Percentiles rank a stretch among this genome's conserved stretches.
These are phyloP conservation scores for Hylomyscus alleni DNA, from an alignment of 2,797 vertebrate species.

Conservation along the genomic window DNA sequence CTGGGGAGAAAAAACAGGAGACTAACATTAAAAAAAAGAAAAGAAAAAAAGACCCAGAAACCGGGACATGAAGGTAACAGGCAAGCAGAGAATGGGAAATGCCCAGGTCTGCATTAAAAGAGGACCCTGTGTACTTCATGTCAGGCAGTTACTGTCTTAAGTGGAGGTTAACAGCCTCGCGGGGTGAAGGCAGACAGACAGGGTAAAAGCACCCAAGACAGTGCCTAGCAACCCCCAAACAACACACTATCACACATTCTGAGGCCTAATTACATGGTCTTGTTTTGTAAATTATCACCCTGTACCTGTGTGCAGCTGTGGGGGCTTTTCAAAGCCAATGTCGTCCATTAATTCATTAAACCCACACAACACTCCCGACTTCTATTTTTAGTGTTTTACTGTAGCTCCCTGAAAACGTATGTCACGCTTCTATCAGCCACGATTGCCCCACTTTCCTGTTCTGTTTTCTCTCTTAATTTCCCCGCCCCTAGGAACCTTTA, in stretches of 20 bases:
- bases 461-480: slow-evolving; percentile 71
- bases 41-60: slow-evolving; percentile 79
- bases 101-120: background rate
- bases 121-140: background rate
- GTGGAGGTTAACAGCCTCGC: rapidly evolving
- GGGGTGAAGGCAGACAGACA: background rate
- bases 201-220: background rate
- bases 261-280: slow-evolving; percentile 69
- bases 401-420: slow-evolving; percentile 57
- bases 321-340: slow-evolving; percentile 12
- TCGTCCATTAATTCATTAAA: background rate
- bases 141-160: background rate
- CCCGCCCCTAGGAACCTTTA: slow-evolving; percentile 78
- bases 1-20: slow-evolving; percentile 71
- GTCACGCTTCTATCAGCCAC: slow-evolving; percentile 45
- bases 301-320: background rate
- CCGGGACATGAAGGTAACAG: slow-evolving; percentile 17
- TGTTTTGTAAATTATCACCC: slow-evolving; percentile 54
- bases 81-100: background rate
- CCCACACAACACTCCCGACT: background rate
- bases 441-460: slow-evolving; percentile 66
- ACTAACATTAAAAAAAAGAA: slow-evolving; percentile 74
- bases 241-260: background rate
- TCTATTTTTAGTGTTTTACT: slow-evolving; percentile 71
- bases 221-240: background rate